A percentile compares a stretch with the other conserved stretches of the same genome.
These are phyloP conservation scores for Tringa solitaria DNA, from an alignment of 2,113 vertebrate genomes.

Conservation along the genomic window DNA sequence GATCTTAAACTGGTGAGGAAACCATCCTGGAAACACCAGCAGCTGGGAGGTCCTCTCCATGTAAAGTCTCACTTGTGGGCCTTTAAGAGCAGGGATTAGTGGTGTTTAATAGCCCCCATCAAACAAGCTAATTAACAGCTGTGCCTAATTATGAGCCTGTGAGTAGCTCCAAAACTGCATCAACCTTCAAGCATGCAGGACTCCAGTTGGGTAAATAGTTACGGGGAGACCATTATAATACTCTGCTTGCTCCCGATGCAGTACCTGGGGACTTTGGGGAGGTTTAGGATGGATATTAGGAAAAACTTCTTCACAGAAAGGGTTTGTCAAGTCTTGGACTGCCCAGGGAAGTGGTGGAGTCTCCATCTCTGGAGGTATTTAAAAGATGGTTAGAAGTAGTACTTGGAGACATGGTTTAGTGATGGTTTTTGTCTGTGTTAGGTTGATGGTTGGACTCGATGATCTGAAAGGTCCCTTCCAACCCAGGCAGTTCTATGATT, in stretches of 20 bases:
- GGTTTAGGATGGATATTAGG: too few relatives aligned
- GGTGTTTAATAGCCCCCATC: neutral
- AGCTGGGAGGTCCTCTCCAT: neutral
- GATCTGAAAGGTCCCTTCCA: too few relatives aligned
- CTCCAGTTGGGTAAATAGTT: neutral
- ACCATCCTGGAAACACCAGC: neutral
- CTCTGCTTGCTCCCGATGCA: accelerated
- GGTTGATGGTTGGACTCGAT: too few relatives aligned
- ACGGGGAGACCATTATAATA: accelerated
- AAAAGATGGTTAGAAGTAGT: too few relatives aligned
- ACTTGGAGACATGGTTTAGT: too few relatives aligned
- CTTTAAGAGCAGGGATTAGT: neutral
- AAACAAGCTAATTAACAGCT: neutral
- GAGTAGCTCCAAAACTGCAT: neutral
- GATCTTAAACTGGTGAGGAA: neutral
- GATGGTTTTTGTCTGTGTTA: too few relatives aligned
- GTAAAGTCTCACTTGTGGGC: accelerated
- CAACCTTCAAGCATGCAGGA: neutral
- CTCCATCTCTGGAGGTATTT: too few relatives aligned
- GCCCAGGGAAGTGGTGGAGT: too few relatives aligned
- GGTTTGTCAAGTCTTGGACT: neutral
- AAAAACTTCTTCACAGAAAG: too few relatives aligned
- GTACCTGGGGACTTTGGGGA: neutral
- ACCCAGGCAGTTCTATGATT: too few relatives aligned
- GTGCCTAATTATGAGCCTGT: neutral